Evolutionary conservation across 1,140 invertebrate species (phyloP), one percentile per base, ranked within the genome.

Genomic region (Drosophila murphyi): DNA sequence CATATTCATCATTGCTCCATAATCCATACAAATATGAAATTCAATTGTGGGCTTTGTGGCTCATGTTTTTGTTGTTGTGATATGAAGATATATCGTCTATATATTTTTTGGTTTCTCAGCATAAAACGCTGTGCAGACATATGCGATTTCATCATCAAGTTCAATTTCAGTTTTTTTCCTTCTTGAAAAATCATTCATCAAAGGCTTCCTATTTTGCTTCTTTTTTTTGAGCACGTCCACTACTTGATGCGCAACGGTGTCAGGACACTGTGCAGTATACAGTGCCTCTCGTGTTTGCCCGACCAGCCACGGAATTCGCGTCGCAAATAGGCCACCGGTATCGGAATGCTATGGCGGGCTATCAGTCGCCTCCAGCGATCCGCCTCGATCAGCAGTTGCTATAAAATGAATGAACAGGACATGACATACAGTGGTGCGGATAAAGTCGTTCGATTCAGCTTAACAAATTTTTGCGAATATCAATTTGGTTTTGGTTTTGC

Each of bases 291-390:
- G 47, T 92, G 92, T 43, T 92, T 91, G 50, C 92, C 92, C 72
- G 78, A 90, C 92, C 92, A 92, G 72, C 92, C 92, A 56, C 86
- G 91, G 71, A 92, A 92, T 70, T 92, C 91, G 10, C 92, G 92
- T 45, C 87, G 63, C 61, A 92, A 70, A 72, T 92, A 20, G 20
- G 20, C 20, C 20, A 20, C 92, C 59, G 83, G 81, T 43, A 92
- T 10, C 56, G 81, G 90, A 59, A 87, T 81, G 76, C 83, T 91
- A 70, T 91, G 89, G 31, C 88, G 78, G 62, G 78, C 81, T 61
- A 92, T 83, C 32, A 92, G 83, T 32, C 78, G 80, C 48, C 90
- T 87, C 92, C 92, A 92, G 68, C 90, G 92, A 75, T 90, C 92
- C 67, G 81, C 80, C 62, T 92, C 90, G 68, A 86, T 91, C 82